Evolutionary conservation across 2,888 invertebrate species (phyloP).

Genomic region (Geophilus truncorum): DNA sequence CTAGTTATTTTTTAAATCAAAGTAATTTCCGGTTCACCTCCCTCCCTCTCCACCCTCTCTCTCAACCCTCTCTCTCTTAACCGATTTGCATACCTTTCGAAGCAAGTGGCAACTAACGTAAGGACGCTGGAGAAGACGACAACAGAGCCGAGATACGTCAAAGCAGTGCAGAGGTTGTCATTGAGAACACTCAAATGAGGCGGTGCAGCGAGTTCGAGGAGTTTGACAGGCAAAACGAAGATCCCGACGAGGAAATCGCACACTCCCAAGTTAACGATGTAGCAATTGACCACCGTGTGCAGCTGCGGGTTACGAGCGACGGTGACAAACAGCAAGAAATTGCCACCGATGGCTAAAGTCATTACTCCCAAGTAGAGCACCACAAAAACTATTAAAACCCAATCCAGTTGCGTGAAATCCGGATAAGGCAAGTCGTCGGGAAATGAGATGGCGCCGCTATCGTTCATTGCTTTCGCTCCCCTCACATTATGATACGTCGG

Average conservation of each 20-base stretch:
- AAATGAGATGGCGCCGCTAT: background rate
- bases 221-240: conserved; percentile 50
- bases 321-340: conserved; percentile 49
- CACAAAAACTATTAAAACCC: conserved; percentile 45
- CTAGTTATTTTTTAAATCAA: background rate
- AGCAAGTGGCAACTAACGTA: conserved; percentile 50
- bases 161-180: conserved; percentile 47
- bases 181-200: conserved; percentile 48
- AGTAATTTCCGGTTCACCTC: background rate
- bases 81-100: conserved; percentile 48
- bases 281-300: conserved; percentile 52
- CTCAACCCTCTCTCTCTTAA: too few species aligned
- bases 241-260: conserved; percentile 50
- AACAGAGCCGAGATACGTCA: conserved; percentile 49
- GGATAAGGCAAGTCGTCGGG: conserved; percentile 6
- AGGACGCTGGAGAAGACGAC: conserved; percentile 51
- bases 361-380: conserved; percentile 46
- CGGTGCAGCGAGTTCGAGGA: conserved; percentile 50
- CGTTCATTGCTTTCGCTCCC: background rate
- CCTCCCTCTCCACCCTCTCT: too few species aligned
- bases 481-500: background rate
- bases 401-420: conserved; percentile 38
- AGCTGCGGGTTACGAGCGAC: conserved; percentile 49
- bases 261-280: conserved; percentile 50
- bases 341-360: conserved; percentile 48